Conservation (phyloP, 2,797 vertebrate species). For the Euphonia xanthogaster region DNA sequence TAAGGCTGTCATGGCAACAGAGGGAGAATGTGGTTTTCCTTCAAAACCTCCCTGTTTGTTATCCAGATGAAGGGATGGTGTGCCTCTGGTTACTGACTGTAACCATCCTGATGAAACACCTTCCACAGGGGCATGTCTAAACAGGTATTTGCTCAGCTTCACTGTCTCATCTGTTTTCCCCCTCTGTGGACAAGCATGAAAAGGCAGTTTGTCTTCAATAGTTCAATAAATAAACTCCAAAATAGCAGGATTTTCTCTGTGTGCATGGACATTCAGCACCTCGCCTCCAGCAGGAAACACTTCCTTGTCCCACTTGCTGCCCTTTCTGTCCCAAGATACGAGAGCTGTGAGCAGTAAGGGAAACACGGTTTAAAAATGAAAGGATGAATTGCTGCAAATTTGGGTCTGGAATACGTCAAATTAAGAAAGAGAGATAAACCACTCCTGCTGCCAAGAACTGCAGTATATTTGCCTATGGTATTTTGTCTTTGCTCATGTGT, state of each 20-base stretch:
- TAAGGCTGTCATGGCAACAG: conserved; percentile 26
- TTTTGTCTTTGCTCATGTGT: background rate
- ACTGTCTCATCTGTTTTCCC: background rate
- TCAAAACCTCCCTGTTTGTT: background rate
- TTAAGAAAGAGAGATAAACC: background rate
- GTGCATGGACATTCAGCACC: background rate
- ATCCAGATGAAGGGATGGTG: background rate
- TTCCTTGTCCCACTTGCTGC: background rate
- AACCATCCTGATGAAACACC: background rate
- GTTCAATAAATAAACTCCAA: background rate
- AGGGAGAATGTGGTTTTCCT: background rate
- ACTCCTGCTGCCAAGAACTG: background rate
- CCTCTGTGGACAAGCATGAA: background rate
- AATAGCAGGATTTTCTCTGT: background rate
- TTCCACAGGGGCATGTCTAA: background rate
- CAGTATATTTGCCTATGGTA: background rate
- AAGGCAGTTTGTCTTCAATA: background rate
- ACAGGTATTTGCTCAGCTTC: background rate
- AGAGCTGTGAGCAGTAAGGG: background rate
- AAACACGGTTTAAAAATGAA: background rate
- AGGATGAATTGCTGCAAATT: background rate
- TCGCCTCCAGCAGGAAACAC: rapidly evolving
- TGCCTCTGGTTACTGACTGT: background rate
- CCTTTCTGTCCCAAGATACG: background rate
- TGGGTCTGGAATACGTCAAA: background rate